phyloP scores from a whole-genome alignment of 2,797 vertebrate genomes.

The Melanogrammus aeglefinus region DNA sequence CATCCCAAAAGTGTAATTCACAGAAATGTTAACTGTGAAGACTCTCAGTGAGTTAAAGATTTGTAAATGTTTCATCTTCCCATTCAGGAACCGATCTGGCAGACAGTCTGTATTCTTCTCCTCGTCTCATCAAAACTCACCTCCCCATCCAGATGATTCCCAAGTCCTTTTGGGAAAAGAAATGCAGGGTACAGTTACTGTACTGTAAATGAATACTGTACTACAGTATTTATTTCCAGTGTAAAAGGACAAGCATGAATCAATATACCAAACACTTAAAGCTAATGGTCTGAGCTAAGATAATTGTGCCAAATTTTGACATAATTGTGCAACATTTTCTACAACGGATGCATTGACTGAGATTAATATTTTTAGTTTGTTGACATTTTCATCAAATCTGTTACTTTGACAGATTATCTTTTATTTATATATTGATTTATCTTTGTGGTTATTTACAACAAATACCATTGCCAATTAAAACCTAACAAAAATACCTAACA shows the following conservation, averaged over 20 bases:
- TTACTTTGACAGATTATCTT: background rate
- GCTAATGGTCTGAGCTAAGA: background rate
- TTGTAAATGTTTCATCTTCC: background rate
- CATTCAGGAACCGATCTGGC: slow-evolving; percentile 57
- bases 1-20: background rate
- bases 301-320: background rate
- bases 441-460: background rate
- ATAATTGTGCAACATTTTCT: background rate
- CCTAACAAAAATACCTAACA: no score
- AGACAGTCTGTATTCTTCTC: slow-evolving; percentile 60
- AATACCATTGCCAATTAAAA: no score
- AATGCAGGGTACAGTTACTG: slow-evolving; percentile 66
- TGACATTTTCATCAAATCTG: no score
- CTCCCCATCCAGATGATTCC: slow-evolving; percentile 70
- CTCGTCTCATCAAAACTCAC: slow-evolving; percentile 74
- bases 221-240: background rate
- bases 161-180: slow-evolving; percentile 72
- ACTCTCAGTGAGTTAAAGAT: background rate
- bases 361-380: no score
- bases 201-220: no score
- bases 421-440: background rate
- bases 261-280: no score
- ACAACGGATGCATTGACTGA: background rate
- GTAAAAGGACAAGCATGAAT: background rate
- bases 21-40: background rate